Conservation (phyloP, 2,888 invertebrate genomes). For the Heliconius erato region DNA sequence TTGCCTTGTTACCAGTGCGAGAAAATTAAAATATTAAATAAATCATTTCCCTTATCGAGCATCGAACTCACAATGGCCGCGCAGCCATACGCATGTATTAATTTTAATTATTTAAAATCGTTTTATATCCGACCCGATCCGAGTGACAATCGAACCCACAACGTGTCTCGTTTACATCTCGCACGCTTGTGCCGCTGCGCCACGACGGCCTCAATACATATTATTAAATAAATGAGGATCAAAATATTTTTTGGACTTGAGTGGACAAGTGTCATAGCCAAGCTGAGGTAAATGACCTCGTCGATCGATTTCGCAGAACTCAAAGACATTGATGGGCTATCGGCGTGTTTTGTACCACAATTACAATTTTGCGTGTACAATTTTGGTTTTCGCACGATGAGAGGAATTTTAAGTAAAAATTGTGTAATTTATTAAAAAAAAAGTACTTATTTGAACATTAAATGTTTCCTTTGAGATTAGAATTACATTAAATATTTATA, state of each 20-base stretch:
- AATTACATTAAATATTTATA: too few relatives aligned
- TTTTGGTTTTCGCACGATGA: neutral
- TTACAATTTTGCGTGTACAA: constrained; percentile 1
- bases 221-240: constrained; percentile 3
- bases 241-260: constrained; percentile 8
- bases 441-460: neutral
- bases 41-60: neutral
- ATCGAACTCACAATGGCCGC: neutral
- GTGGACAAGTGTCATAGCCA: constrained; percentile 23
- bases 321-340: constrained; percentile 24
- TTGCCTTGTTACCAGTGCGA: neutral
- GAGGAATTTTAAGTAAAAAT: constrained; percentile 7
- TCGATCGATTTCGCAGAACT: constrained; percentile 21
- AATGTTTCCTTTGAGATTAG: too few relatives aligned
- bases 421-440: neutral
- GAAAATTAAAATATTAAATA: neutral
- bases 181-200: neutral
- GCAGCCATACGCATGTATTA: too few relatives aligned
- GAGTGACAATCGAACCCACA: neutral
- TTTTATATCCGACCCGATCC: neutral
- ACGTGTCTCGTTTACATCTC: neutral
- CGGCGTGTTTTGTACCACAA: constrained; percentile 21
- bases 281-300: constrained; percentile 25
- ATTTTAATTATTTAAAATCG: too few relatives aligned
- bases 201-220: neutral